Evolutionary conservation across 2,797 vertebrate genomes (phyloP).

Genomic region (Paedocypris micromegethes): DNA sequence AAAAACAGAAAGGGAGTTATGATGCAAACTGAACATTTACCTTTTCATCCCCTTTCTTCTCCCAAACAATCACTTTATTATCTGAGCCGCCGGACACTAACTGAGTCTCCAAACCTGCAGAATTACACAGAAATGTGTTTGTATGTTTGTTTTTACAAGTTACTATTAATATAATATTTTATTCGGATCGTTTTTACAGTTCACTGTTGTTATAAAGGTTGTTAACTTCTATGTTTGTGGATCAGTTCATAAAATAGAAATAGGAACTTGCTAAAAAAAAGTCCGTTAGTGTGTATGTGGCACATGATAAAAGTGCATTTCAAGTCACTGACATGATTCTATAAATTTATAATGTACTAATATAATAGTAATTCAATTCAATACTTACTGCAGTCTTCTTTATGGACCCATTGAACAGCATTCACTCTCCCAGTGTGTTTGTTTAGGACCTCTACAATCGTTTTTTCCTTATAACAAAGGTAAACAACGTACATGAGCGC

Average conservation of each 20-base stretch:
- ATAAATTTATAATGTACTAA: too few species aligned
- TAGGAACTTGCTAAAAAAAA: too few species aligned
- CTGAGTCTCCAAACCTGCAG: slow-evolving; percentile 72
- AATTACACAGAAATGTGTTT: slow-evolving; percentile 5
- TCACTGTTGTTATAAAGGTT: too few species aligned
- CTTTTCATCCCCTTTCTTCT: slow-evolving; percentile 66
- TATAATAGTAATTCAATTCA: too few species aligned
- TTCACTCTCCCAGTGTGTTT: slow-evolving; percentile 83
- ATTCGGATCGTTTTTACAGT: too few species aligned
- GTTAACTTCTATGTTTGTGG: too few species aligned
- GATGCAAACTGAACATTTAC: slow-evolving; percentile 55
- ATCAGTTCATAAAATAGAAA: too few species aligned
- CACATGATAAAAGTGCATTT: too few species aligned
- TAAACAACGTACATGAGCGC: not conserved
- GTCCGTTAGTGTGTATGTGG: too few species aligned
- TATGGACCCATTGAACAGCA: slow-evolving; percentile 79
- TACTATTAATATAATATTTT: not conserved
- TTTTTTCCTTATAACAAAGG: slow-evolving; percentile 63
- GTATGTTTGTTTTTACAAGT: not conserved
- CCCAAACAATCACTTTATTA: slow-evolving; percentile 82
- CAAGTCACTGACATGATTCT: too few species aligned
- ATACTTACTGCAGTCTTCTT: slow-evolving; percentile 76
- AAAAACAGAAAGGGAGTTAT: too few species aligned
- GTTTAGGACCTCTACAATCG: slow-evolving; percentile 69
- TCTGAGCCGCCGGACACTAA: slow-evolving; percentile 90